A percentile compares a stretch with the other conserved stretches of the same genome.
phyloP scores from a whole-genome alignment of 2,797 vertebrate genomes.

The Liparis tanakae region DNA sequence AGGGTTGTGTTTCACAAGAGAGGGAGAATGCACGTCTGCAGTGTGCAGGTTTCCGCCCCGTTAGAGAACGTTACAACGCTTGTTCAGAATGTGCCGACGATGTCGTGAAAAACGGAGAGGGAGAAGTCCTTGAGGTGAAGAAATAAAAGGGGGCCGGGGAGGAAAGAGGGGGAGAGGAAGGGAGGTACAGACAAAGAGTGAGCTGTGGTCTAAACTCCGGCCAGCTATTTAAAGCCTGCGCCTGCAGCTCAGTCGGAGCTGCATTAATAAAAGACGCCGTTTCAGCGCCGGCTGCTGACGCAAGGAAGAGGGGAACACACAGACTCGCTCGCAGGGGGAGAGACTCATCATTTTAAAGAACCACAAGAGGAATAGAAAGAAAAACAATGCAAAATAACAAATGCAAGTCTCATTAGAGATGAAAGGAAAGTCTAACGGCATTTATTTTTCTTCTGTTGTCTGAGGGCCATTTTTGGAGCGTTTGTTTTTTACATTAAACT shows the following conservation, averaged over 20 bases:
- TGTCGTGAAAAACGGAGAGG: background rate
- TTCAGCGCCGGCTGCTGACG: slow-evolving; percentile 64
- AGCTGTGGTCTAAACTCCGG: slow-evolving; percentile 61
- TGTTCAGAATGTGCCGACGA: slow-evolving; percentile 24
- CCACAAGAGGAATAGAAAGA: slow-evolving; percentile 14
- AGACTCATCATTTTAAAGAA: slow-evolving; percentile 37
- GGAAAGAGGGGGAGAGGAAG: slow-evolving; percentile 3
- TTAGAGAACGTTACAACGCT: slow-evolving; percentile 28
- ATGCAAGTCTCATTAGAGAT: slow-evolving; percentile 1
- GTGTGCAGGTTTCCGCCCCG: slow-evolving; percentile 28
- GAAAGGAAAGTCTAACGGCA: slow-evolving; percentile 6
- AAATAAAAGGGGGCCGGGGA: slow-evolving; percentile 10
- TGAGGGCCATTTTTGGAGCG: background rate
- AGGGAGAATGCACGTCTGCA: slow-evolving; percentile 36
- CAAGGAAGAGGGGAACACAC: slow-evolving; percentile 23
- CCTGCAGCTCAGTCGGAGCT: slow-evolving; percentile 70
- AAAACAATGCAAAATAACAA: slow-evolving; percentile 17
- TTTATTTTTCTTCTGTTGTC: background rate
- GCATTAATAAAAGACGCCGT: slow-evolving; percentile 78
- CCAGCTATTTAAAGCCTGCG: slow-evolving; percentile 73
- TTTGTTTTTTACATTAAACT: background rate
- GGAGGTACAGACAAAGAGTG: slow-evolving; percentile 37
- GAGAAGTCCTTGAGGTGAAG: slow-evolving; percentile 32
- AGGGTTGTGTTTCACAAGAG: slow-evolving; percentile 50
- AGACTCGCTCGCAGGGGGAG: slow-evolving; percentile 32